phyloP scores from a whole-genome alignment of 1,140 invertebrate genomes.

The Leptopilina boulardi region DNA sequence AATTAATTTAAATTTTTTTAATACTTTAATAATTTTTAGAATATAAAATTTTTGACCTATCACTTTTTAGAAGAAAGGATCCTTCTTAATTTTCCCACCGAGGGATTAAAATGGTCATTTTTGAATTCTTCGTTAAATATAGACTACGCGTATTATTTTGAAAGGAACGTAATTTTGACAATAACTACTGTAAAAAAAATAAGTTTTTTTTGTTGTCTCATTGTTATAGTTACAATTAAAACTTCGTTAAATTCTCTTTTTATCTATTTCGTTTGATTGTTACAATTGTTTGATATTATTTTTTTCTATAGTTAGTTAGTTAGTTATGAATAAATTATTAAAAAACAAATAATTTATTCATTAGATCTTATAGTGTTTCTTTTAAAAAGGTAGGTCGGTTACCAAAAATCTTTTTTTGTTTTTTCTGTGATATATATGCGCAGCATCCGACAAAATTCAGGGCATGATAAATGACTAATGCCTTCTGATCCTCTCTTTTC shows the following conservation, averaged over 20 bases:
- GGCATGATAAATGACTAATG: constrained; percentile 16
- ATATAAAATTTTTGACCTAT: constrained; percentile 18
- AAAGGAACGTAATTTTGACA: constrained; percentile 33
- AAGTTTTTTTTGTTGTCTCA: too few relatives aligned
- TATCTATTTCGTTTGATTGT: too few relatives aligned
- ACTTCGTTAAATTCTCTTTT: too few relatives aligned
- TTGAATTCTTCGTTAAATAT: background rate
- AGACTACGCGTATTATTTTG: background rate
- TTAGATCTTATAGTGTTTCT: background rate
- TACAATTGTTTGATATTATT: too few relatives aligned
- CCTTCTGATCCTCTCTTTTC: constrained; percentile 15
- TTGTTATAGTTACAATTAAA: too few relatives aligned
- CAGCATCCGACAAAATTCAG: background rate
- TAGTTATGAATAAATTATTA: background rate
- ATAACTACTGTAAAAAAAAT: too few relatives aligned
- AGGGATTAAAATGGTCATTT: background rate
- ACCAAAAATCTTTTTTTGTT: background rate
- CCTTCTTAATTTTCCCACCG: background rate
- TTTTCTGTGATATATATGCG: background rate
- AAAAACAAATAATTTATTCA: background rate
- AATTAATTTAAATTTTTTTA: too few relatives aligned
- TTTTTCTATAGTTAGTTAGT: background rate
- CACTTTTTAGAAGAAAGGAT: background rate
- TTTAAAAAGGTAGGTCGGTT: background rate
- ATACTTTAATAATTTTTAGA: background rate